Evolutionary conservation across 2,797 vertebrate species (phyloP).

Genomic region (Acanthiza pusilla): DNA sequence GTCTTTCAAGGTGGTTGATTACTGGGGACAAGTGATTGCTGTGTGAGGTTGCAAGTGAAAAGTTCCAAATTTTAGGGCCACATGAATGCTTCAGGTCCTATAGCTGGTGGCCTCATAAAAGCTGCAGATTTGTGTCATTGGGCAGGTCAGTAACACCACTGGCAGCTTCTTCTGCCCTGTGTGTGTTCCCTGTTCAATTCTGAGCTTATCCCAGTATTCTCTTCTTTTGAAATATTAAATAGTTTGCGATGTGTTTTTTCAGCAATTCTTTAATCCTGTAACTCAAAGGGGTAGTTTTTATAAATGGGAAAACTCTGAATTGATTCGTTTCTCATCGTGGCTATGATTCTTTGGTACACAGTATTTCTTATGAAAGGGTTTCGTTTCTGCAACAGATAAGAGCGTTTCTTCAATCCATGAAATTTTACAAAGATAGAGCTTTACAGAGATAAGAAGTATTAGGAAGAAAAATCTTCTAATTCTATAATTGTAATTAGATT

Average conservation of each 20-base stretch:
- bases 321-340: neutral
- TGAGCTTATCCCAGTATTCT: neutral
- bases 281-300: neutral
- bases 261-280: neutral
- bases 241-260: neutral
- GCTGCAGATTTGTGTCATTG: neutral
- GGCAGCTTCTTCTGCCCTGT: neutral
- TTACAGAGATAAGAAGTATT: neutral
- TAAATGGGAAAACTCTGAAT: neutral
- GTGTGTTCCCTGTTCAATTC: neutral
- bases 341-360: neutral
- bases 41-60: neutral
- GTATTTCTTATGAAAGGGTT: neutral
- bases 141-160: neutral
- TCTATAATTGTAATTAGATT: conserved; percentile 6
- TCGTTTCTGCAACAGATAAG: neutral
- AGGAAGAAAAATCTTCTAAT: conserved; percentile 15
- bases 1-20: neutral
- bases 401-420: neutral
- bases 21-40: neutral
- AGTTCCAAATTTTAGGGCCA: neutral
- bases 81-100: neutral
- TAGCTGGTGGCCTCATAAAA: neutral
- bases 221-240: neutral
- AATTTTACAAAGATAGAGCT: neutral